Conservation (phyloP, 2,797 vertebrate species). For the Halcyon badia region DNA sequence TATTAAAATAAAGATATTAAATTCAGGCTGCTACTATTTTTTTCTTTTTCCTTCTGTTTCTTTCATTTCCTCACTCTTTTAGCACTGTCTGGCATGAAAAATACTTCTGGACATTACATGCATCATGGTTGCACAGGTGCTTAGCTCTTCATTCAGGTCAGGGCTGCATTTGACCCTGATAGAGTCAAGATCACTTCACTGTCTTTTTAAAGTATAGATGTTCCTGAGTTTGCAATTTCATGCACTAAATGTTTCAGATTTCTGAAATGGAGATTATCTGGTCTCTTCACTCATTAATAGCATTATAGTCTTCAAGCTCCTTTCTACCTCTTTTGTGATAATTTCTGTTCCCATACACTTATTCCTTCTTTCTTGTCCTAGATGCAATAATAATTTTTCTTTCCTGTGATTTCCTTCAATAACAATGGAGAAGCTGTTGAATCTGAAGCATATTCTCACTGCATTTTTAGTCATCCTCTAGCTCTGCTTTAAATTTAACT, state of each 20-base stretch:
- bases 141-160: background rate
- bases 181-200: background rate
- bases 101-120: background rate
- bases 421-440: background rate
- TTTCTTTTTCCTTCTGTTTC: background rate
- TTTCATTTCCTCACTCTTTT: background rate
- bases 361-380: background rate
- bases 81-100: background rate
- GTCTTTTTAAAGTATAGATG: constrained; percentile 1
- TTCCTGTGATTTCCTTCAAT: background rate
- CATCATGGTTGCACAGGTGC: background rate
- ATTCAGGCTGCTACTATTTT: background rate
- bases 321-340: background rate
- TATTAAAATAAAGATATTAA: background rate
- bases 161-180: background rate
- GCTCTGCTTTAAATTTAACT: background rate
- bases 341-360: background rate
- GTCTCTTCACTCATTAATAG: background rate
- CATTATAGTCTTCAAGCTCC: background rate
- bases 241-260: constrained; percentile 34
- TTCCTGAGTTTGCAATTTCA: constrained; percentile 36
- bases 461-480: background rate
- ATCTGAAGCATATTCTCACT: background rate
- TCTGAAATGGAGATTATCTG: constrained; percentile 19
- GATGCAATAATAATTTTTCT: background rate